A percentile compares a stretch with the other conserved stretches of the same genome.
phyloP scores from a whole-genome alignment of 1,140 invertebrate genomes.

The Aphaenogaster floridana region DNA sequence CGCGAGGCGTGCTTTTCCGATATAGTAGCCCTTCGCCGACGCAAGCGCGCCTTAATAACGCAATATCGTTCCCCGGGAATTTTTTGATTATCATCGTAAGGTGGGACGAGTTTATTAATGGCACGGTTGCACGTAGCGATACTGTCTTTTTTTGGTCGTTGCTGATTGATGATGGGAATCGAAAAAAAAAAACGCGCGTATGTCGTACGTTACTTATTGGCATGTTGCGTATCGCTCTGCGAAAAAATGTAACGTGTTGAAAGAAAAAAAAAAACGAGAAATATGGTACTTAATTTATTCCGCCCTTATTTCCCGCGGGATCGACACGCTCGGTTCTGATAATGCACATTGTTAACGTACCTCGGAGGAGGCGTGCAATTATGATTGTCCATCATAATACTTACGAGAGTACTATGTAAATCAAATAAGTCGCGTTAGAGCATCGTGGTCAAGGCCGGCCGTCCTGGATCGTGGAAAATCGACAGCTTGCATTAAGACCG shows the following conservation, averaged over 20 bases:
- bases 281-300: constrained; percentile 2
- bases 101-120: constrained; percentile 52
- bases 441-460: constrained; percentile 44
- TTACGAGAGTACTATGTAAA: background rate
- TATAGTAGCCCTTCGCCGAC: constrained; percentile 32
- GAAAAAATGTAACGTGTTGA: background rate
- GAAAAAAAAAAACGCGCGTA: constrained; percentile 4
- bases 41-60: constrained; percentile 46
- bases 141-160: background rate
- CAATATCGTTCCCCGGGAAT: constrained; percentile 38
- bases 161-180: constrained; percentile 11
- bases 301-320: background rate
- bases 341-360: constrained; percentile 10
- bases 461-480: constrained; percentile 12
- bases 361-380: background rate
- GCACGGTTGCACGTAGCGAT: constrained; percentile 20
- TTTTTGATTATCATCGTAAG: constrained; percentile 44
- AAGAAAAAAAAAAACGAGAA: background rate
- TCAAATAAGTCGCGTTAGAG: constrained; percentile 21
- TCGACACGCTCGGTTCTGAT: background rate
- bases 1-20: constrained; percentile 33
- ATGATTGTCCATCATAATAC: background rate
- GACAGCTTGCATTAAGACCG: background rate
- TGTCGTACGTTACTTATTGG: constrained; percentile 18
- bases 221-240: background rate